Conservation (phyloP, 2,888 invertebrate species). For the Petrophora chlorosata region DNA sequence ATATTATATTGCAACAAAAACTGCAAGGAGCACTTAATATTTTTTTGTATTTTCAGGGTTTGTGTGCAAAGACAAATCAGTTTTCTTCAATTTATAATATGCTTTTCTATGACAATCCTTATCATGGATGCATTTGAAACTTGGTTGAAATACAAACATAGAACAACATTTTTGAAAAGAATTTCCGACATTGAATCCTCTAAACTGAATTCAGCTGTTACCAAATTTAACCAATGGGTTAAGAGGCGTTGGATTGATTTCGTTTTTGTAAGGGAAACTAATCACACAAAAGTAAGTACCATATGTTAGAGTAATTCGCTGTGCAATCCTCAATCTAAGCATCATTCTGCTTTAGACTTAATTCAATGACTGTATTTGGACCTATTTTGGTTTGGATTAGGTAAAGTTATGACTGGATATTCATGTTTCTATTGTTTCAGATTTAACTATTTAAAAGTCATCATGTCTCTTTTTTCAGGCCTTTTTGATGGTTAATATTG, state of each 20-base stretch:
- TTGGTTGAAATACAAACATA: constrained; percentile 75
- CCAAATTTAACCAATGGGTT: constrained; percentile 49
- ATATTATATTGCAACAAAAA: no score
- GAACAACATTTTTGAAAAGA: constrained; percentile 66
- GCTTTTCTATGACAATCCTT: constrained; percentile 50
- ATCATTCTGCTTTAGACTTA: no score
- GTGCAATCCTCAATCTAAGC: no score
- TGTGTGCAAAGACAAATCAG: constrained; percentile 62
- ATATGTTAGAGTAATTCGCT: background rate
- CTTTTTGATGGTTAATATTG: constrained; percentile 67
- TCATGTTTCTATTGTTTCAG: background rate
- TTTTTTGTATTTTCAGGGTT: constrained; percentile 52
- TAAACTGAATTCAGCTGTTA: constrained; percentile 45
- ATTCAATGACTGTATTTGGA: no score
- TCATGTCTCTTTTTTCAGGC: constrained; percentile 59
- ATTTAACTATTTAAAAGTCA: background rate
- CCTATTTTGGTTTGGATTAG: no score
- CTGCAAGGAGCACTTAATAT: no score
- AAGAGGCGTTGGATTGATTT: constrained; percentile 56
- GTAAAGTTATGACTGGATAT: no score
- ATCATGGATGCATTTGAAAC: constrained; percentile 68
- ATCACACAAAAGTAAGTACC: constrained; percentile 71
- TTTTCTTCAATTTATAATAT: constrained; percentile 59
- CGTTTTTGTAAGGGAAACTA: constrained; percentile 64
- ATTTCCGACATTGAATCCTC: constrained; percentile 54